Percentiles rank a stretch among this genome's conserved stretches.
Evolutionary conservation across 1,140 invertebrate species (phyloP).

Genomic region (Aleiodes sp.): DNA sequence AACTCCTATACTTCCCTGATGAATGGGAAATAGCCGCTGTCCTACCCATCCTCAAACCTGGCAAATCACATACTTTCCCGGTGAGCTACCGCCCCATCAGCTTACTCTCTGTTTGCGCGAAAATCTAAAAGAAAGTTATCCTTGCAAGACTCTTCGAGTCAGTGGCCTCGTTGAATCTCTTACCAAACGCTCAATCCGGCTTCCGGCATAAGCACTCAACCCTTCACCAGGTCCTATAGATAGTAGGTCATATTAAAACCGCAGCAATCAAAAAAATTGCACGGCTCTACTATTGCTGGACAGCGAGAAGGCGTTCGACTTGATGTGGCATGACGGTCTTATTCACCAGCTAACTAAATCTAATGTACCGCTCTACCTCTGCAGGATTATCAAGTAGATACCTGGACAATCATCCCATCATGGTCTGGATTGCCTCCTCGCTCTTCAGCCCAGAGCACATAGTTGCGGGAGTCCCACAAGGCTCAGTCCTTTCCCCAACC

Average conservation of each 20-base stretch:
- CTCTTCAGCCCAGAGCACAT: too few species aligned
- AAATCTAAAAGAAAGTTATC: slow-evolving; percentile 51
- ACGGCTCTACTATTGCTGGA: neutral
- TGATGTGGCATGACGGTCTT: neutral
- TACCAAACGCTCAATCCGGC: neutral
- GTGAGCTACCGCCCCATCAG: slow-evolving; percentile 52
- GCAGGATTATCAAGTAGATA: too few species aligned
- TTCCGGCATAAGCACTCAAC: neutral
- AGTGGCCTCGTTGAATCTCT: neutral
- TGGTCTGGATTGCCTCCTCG: too few species aligned
- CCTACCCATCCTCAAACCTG: slow-evolving; percentile 48
- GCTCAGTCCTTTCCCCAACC: too few species aligned
- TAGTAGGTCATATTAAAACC: neutral
- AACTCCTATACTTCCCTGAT: slow-evolving; percentile 41
- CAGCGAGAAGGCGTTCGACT: slow-evolving; percentile 24
- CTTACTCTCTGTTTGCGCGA: slow-evolving; percentile 44
- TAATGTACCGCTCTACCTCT: too few species aligned
- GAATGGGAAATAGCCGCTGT: slow-evolving; percentile 46
- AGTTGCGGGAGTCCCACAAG: too few species aligned
- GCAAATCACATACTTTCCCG: slow-evolving; percentile 41
- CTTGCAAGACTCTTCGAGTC: slow-evolving; percentile 8
- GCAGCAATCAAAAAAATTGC: neutral
- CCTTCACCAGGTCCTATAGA: too few species aligned
- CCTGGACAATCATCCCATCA: too few species aligned
- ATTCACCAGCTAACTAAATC: too few species aligned